Conservation (phyloP, 1,140 invertebrate genomes). For the Caerostris darwini region DNA sequence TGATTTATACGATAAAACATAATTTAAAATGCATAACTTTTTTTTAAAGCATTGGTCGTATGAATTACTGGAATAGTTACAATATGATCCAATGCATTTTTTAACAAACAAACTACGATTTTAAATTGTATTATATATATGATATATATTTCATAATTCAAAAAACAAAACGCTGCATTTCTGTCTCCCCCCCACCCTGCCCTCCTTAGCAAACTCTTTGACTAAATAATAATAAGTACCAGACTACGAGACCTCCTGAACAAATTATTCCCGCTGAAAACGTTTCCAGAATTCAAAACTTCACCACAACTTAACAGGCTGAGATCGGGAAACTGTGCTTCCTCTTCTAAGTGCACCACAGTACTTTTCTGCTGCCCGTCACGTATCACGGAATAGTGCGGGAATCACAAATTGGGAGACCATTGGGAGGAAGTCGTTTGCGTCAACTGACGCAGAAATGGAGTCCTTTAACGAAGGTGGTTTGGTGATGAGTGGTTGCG, state of each 20-base stretch:
- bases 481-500: no score
- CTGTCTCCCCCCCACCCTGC: no score
- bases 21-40: no score
- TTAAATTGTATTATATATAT: no score
- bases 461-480: background rate
- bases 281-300: background rate
- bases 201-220: background rate
- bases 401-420: background rate
- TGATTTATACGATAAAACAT: no score
- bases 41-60: no score
- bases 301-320: background rate
- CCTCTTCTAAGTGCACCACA: background rate
- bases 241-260: background rate
- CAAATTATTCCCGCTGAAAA: background rate
- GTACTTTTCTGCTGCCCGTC: background rate
- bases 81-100: no score
- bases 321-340: background rate
- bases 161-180: no score
- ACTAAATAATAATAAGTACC: background rate
- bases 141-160: no score
- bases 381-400: background rate
- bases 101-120: no score
- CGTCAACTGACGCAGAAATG: background rate
- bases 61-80: no score
- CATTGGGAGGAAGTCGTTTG: background rate